Percentiles rank a stretch among this genome's conserved stretches.
phyloP scores from a whole-genome alignment of 2,797 vertebrate genomes.

The Muscicapa comitata region DNA sequence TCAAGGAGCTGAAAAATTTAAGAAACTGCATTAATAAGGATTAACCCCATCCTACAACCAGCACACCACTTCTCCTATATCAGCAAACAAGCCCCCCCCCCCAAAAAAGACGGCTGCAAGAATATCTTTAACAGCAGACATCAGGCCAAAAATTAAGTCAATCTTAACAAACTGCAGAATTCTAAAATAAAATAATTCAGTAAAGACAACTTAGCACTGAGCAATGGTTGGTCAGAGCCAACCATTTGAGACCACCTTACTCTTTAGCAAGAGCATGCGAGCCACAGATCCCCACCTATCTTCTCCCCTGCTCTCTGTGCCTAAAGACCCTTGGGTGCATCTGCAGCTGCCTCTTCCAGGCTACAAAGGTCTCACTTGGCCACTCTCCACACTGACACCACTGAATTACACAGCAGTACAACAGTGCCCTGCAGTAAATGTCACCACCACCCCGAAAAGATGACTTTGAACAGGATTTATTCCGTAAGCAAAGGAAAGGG shows the following conservation, averaged over 20 bases:
- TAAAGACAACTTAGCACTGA: neutral
- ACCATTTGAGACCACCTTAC: neutral
- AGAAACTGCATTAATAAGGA: neutral
- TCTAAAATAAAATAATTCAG: neutral
- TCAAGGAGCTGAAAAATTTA: conserved; percentile 27
- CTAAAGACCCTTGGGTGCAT: neutral
- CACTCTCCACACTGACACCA: neutral
- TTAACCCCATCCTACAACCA: conserved; percentile 18
- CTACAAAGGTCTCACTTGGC: neutral
- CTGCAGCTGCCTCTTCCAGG: neutral
- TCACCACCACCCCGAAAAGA: neutral
- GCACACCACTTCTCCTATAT: neutral
- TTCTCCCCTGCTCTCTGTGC: neutral
- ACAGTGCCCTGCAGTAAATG: neutral
- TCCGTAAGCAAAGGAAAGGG: neutral
- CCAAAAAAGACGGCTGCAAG: neutral
- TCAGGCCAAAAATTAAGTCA: neutral
- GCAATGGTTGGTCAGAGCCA: neutral
- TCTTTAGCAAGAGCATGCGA: neutral
- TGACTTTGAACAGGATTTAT: neutral
- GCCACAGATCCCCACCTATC: neutral
- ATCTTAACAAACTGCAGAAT: neutral
- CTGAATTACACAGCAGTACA: neutral
- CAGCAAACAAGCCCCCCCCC: neutral
- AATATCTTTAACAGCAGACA: neutral